A percentile compares a stretch with the other conserved stretches of the same genome.
These are phyloP conservation scores for Oenanthe melanoleuca DNA, from an alignment of 2,113 vertebrate genomes.

Conservation along the genomic window DNA sequence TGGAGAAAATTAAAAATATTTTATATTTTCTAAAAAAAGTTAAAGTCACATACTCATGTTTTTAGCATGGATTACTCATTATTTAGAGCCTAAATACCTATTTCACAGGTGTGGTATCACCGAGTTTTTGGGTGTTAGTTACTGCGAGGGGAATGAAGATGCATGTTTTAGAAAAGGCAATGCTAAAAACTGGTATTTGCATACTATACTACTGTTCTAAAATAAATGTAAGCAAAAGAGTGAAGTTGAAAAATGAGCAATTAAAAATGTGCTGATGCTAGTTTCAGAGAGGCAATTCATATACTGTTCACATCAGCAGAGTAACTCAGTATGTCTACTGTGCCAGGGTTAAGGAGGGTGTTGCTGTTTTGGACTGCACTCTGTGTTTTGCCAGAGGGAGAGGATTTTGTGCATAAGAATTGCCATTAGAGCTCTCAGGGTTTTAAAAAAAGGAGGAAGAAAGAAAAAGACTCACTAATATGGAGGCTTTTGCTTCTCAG, in stretches of 20 bases:
- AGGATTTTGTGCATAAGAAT: not conserved
- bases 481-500: not conserved
- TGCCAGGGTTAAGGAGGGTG: not conserved
- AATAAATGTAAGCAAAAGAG: not conserved
- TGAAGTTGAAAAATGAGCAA: not conserved
- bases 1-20: not conserved
- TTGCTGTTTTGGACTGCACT: not conserved
- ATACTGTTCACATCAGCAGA: not conserved
- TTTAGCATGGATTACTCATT: not conserved
- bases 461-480: rapidly evolving
- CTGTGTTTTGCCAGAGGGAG: not conserved
- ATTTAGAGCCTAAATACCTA: not conserved
- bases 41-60: not conserved
- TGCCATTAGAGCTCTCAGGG: not conserved
- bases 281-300: not conserved
- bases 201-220: not conserved
- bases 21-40: not conserved
- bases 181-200: not conserved
- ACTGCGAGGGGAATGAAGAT: not conserved
- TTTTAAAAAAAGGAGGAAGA: not conserved
- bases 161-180: not conserved
- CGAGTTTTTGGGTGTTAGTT: not conserved
- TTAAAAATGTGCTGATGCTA: not conserved
- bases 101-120: not conserved
- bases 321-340: not conserved